A percentile compares a stretch with the other conserved stretches of the same genome.
phyloP scores from a whole-genome alignment of 1,140 invertebrate species.

The Eumeta japonica region DNA sequence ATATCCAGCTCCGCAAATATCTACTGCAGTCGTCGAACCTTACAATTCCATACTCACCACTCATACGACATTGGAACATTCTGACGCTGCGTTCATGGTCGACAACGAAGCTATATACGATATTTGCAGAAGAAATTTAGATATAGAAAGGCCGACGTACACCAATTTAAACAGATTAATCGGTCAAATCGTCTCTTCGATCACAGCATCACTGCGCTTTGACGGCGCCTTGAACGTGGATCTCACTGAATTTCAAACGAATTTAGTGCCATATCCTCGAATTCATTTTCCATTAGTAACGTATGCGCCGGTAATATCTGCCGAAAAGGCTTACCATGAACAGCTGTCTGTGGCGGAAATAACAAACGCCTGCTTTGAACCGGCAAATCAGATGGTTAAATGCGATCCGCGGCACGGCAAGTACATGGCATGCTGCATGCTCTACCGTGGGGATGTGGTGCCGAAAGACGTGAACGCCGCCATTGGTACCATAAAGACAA shows the following conservation, averaged over 20 bases:
- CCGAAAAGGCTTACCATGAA: conserved; percentile 83
- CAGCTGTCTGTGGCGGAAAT: conserved; percentile 80
- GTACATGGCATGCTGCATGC: conserved; percentile 85
- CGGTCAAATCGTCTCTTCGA: conserved; percentile 84
- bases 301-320: conserved; percentile 83
- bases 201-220: no score
- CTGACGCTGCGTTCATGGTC: conserved; percentile 86
- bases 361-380: no score
- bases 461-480: no score
- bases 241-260: conserved; percentile 87
- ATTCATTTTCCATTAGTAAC: conserved; percentile 83
- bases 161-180: conserved; percentile 77
- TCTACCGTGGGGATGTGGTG: no score
- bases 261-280: conserved; percentile 80
- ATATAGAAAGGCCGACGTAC: conserved; percentile 83
- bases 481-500: conserved; percentile 82
- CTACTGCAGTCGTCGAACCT: conserved; percentile 87
- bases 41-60: conserved; percentile 85
- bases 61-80: conserved; percentile 81
- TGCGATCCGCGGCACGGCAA: conserved; percentile 86
- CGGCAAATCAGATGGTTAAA: conserved; percentile 88
- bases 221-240: conserved; percentile 86
- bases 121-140: conserved; percentile 83
- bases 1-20: conserved; percentile 86
- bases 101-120: no score